Base-by-base conservation (phyloP, 2,888 invertebrate species). In the Clunio marinus region DNA sequence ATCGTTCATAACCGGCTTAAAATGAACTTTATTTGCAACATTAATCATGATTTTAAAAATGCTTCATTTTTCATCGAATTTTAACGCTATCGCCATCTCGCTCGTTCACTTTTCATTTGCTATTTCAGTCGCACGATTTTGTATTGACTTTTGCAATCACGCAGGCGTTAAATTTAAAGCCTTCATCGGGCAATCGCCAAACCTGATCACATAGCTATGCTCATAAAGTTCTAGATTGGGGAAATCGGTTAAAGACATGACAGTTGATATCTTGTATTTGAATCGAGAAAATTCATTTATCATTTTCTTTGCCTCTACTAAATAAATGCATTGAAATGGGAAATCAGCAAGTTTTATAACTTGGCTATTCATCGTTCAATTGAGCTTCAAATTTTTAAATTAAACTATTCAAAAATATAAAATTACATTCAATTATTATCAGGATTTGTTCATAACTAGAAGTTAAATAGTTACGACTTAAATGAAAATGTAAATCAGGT, bases 121-220 rank as follows among this genome's bases (percentile, higher is more conserved):
- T 32, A 51, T 66, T 28, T 28, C 55, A 1, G 3, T 55, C 27
- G n/a, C 66, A 27, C 66, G 32, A 66, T n/a, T 66, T 55, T 27
- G 66, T 66, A 66, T 66, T 66, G 66, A 66, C 66, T 66, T 66
- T 66, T 55, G 66, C 66, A 51, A 55, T 35, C 0, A n/a, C 51
- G 35, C 66, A 66, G 66, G 66, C 66, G 66, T 22, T 32, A 22
- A 17, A 22, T 17, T 22, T 17, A 17, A 51, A 13, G 2, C n/a
- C n/a, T n/a, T n/a, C n/a, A n/a, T n/a, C n/a, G n/a, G n/a, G n/a
- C 10, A 2, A 5, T 45, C n/a, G 10, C 22, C 13, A 57, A 57
- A 57, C 17, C 57, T 25, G 5, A n/a, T 4, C 27, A 51, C 17
- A 27, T 10, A 4, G 10, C 55, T 24, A 55, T 15, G 45, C 28